These are phyloP conservation scores for Thalpophila matura DNA, from an alignment of 2,888 invertebrate genomes.

Conservation along the genomic window DNA sequence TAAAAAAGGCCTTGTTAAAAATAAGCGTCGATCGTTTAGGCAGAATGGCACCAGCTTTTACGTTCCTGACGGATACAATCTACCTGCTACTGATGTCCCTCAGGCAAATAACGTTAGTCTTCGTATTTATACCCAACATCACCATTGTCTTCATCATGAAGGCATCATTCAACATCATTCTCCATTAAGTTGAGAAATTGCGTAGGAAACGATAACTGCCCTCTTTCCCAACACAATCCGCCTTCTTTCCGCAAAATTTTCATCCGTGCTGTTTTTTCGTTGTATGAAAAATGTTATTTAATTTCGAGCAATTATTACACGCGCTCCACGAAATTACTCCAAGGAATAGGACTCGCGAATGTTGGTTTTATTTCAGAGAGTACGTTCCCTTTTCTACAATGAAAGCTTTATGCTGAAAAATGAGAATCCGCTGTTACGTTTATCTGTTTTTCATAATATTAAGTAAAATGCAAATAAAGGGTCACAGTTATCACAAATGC, in stretches of 20 bases:
- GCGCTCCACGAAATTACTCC: conserved; percentile 89
- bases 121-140: conserved; percentile 56
- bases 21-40: conserved; percentile 12
- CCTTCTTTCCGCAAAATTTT: conserved; percentile 80
- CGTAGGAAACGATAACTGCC: conserved; percentile 81
- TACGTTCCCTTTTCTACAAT: conserved; percentile 78
- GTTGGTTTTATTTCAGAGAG: conserved; percentile 82
- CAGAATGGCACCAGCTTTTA: conserved; percentile 2
- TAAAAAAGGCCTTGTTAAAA: conserved; percentile 24
- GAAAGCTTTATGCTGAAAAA: conserved; percentile 83
- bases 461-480: conserved; percentile 73
- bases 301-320: conserved; percentile 89
- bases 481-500: conserved; percentile 50
- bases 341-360: conserved; percentile 85
- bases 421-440: conserved; percentile 81
- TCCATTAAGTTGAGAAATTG: conserved; percentile 79
- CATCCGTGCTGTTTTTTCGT: conserved; percentile 82
- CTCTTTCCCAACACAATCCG: conserved; percentile 79
- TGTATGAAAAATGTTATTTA: conserved; percentile 89
- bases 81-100: conserved; percentile 27
- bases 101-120: conserved; percentile 39
- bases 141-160: conserved; percentile 70
- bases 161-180: conserved; percentile 74
- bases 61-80: not conserved
- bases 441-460: conserved; percentile 79